Conservation (phyloP, 1,140 invertebrate genomes). For the Carcinoscorpius rotundicauda region DNA sequence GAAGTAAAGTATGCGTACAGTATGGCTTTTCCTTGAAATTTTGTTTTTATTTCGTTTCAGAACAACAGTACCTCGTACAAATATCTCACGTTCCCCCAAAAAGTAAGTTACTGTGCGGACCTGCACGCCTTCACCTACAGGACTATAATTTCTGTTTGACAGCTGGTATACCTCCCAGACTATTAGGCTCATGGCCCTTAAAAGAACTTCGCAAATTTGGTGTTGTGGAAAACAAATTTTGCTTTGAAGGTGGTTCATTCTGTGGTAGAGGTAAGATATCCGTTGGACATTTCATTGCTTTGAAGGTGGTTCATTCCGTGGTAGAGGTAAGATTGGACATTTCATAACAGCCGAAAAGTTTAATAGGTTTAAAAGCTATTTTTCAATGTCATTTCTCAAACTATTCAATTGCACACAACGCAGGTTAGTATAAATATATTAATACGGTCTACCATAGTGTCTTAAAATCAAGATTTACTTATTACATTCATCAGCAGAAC, state of each 20-base stretch:
- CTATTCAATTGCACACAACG: not conserved
- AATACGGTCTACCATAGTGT: not conserved
- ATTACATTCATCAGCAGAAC: not conserved
- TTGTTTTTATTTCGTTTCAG: constrained; percentile 32
- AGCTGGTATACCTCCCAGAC: constrained; percentile 59
- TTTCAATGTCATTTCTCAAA: not conserved
- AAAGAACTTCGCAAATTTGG: constrained; percentile 66
- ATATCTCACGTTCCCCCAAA: constrained; percentile 58
- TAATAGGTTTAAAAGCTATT: not conserved
- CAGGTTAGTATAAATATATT: not conserved
- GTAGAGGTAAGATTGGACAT: constrained; percentile 38
- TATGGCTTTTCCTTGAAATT: too few relatives aligned
- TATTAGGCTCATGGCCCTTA: constrained; percentile 62
- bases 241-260: constrained; percentile 78
- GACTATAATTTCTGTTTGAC: constrained; percentile 66
- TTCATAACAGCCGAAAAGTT: not conserved
- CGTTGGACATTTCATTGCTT: constrained; percentile 45
- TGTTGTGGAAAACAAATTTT: constrained; percentile 70
- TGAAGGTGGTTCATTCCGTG: constrained; percentile 77
- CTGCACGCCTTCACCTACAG: constrained; percentile 63
- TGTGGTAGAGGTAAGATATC: constrained; percentile 48
- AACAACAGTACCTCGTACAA: constrained; percentile 63
- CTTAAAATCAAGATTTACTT: not conserved
- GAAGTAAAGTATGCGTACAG: too few relatives aligned
- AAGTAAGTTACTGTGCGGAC: constrained; percentile 55